Evolutionary conservation across 2,888 invertebrate species (phyloP).

Genomic region (Mellilla xanthometata): DNA sequence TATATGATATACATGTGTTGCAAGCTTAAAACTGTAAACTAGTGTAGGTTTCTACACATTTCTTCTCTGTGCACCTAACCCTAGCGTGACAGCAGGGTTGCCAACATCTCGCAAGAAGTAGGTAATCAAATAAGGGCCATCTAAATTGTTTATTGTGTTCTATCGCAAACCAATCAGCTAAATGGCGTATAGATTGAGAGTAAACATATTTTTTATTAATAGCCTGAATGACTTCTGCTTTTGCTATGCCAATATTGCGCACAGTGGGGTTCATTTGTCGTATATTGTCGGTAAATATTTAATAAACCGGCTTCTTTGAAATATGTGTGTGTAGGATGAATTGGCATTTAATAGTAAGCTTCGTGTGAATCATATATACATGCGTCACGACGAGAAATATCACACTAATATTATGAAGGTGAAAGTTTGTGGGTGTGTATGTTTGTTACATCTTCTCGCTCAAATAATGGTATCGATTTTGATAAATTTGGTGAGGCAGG

Average conservation of each 20-base stretch:
- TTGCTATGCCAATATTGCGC: slow-evolving; percentile 8
- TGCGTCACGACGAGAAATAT: no score
- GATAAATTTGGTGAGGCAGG: no score
- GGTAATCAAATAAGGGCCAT: background rate
- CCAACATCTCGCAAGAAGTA: background rate
- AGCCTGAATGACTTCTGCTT: slow-evolving; percentile 4
- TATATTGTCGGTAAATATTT: slow-evolving; percentile 2
- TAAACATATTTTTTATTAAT: slow-evolving; percentile 5
- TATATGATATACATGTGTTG: no score
- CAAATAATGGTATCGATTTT: no score
- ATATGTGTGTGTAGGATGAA: background rate
- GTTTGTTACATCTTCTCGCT: no score
- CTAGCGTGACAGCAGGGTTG: background rate
- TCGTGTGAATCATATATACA: no score
- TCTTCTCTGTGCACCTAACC: background rate
- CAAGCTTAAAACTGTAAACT: no score
- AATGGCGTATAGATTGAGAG: slow-evolving; percentile 20
- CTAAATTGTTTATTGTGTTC: slow-evolving; percentile 4
- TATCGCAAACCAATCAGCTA: slow-evolving; percentile 18
- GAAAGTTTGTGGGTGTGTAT: no score
- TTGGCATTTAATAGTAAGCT: no score
- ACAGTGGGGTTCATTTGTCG: slow-evolving; percentile 1
- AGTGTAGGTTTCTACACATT: no score
- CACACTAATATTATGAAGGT: no score
- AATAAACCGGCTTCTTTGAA: background rate